Base-by-base conservation (phyloP, 2,888 invertebrate species). In the Koerneria pararmatus region DNA sequence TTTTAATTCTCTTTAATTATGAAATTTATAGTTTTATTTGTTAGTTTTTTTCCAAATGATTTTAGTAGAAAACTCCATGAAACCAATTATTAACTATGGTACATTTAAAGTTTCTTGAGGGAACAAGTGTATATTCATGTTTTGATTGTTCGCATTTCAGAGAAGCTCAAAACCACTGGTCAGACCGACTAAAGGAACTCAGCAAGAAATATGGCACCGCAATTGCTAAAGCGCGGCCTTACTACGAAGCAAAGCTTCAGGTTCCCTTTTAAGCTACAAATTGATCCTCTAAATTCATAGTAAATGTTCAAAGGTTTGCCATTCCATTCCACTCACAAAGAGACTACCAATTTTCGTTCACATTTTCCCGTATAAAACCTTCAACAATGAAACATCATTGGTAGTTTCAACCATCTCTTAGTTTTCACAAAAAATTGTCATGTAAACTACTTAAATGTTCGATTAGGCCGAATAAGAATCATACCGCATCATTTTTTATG, bases 211-310 rank as follows among this genome's bases (percentile, higher is more conserved):
- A 82, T 61, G 81, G 76, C 24, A 70, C 57, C 46, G 77, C 79
- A 34, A 83, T 82, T 56, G 74, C 74, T 22, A 83, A 82, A 66
- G 78, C 80, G 24, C 70, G 82, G 22, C 82, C 82, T 19, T 82
- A 79, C 67, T 83, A 82, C 67, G 83, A 82, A 58, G 71, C 78
- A 4, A 75, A 78, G 62, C 66, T 73, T 29, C 69, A 77, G 72
- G 78, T 76, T n/a, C n/a, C n/a, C n/a, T n/a, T n/a, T n/a, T n/a
- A n/a, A n/a, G n/a, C n/a, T n/a, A n/a, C n/a, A n/a, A n/a, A n/a
- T n/a, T n/a, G n/a, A n/a, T n/a, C n/a, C n/a, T n/a, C n/a, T n/a
- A n/a, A n/a, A n/a, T n/a, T n/a, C n/a, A n/a, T n/a, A n/a, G n/a
- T n/a, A n/a, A n/a, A n/a, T n/a, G n/a, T n/a, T n/a, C n/a, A n/a